Conservation (phyloP, 2,888 invertebrate genomes). For the Synergus laeviventris region DNA sequence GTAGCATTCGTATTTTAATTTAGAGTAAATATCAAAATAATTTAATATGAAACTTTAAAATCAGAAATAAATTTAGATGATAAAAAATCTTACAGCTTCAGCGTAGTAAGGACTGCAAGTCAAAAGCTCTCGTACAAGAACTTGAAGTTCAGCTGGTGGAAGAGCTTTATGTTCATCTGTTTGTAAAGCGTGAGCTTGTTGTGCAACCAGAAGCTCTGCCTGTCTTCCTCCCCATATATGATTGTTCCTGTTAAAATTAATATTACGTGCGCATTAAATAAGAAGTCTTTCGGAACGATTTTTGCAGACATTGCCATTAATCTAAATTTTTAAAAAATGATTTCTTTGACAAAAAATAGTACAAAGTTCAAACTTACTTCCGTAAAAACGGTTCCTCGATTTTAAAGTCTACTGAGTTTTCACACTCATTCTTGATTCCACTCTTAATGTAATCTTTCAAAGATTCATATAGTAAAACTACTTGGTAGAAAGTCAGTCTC, state of each 20-base stretch:
- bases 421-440: conserved; percentile 42
- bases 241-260: conserved; percentile 45
- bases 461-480: conserved; percentile 81
- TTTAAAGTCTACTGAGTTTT: conserved; percentile 51
- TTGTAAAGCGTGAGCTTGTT: conserved; percentile 89
- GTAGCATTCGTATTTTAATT: neutral
- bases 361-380: conserved; percentile 50
- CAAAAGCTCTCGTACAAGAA: conserved; percentile 84
- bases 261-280: neutral
- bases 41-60: conserved; percentile 9
- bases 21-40: conserved; percentile 43
- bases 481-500: conserved; percentile 89
- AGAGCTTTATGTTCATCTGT: conserved; percentile 89
- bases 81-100: conserved; percentile 83
- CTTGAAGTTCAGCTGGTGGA: conserved; percentile 86
- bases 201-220: conserved; percentile 92
- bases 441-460: conserved; percentile 55
- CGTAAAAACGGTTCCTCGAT: conserved; percentile 49
- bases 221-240: conserved; percentile 91
- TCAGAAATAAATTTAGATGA: conserved; percentile 12
- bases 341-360: neutral
- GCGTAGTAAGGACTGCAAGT: conserved; percentile 87
- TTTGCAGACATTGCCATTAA: neutral
- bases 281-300: neutral
- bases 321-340: neutral